These are phyloP conservation scores for Papilio demoleus DNA, from an alignment of 2,888 invertebrate genomes.

Conservation along the genomic window DNA sequence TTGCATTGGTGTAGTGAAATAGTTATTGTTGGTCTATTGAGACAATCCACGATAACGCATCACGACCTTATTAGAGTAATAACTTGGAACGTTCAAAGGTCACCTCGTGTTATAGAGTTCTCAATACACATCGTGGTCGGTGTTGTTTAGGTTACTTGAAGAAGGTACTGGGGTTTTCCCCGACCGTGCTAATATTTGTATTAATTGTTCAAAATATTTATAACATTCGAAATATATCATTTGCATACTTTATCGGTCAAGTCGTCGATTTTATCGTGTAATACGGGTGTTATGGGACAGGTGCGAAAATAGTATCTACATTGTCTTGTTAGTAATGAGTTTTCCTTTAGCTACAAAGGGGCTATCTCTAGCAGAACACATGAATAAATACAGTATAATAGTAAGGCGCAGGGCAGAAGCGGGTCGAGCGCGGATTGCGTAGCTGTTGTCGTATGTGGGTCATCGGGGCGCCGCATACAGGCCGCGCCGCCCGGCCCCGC, in stretches of 20 bases:
- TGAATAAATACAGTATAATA: conserved; percentile 36
- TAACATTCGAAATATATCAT: neutral
- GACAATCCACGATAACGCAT: conserved; percentile 5
- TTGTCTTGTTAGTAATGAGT: conserved; percentile 1
- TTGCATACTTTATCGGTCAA: neutral
- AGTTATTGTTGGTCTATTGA: conserved; percentile 3
- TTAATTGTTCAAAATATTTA: neutral
- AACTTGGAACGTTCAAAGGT: conserved; percentile 6
- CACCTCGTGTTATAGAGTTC: neutral
- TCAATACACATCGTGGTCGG: neutral
- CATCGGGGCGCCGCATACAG: conserved; percentile 65
- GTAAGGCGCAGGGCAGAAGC: conserved; percentile 53
- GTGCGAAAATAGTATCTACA: neutral
- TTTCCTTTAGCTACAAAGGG: neutral
- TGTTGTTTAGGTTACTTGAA: neutral
- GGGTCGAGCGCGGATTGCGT: conserved; percentile 79
- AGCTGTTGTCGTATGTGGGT: conserved; percentile 78
- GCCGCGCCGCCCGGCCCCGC: conserved; percentile 54
- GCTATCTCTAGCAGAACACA: conserved; percentile 11
- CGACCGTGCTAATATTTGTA: neutral
- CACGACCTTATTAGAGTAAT: conserved; percentile 8
- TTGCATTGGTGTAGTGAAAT: neutral
- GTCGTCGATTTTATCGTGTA: neutral
- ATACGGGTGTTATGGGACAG: neutral
- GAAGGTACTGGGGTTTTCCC: neutral